A percentile compares a stretch with the other conserved stretches of the same genome.
These are phyloP conservation scores for Nephrotoma appendiculata DNA, from an alignment of 2,888 invertebrate genomes.

Conservation along the genomic window DNA sequence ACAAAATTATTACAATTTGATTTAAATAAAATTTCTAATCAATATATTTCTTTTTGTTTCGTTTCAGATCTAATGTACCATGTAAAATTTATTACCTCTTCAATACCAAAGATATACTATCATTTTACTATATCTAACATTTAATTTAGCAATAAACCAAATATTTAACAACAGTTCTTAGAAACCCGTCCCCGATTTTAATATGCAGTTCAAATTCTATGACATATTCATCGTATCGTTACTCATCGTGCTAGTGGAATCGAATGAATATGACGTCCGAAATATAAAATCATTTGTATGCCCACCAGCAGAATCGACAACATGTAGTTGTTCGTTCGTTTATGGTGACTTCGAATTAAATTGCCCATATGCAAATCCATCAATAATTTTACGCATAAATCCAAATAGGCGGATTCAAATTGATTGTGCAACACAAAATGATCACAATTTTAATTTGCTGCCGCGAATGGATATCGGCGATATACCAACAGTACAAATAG, in stretches of 20 bases:
- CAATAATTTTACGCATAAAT: conserved; percentile 24
- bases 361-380: conserved; percentile 24
- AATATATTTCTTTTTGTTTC: not conserved
- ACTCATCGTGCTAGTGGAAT: not conserved
- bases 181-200: not conserved
- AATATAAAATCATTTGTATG: not conserved
- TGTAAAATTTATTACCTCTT: not conserved
- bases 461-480: conserved; percentile 25
- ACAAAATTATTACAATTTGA: not conserved
- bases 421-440: conserved; percentile 23
- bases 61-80: not conserved
- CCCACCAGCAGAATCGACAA: conserved; percentile 10
- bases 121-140: not conserved
- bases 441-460: conserved; percentile 23
- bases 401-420: conserved; percentile 24
- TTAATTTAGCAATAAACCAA: not conserved
- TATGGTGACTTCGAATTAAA: conserved; percentile 25
- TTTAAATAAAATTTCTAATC: not conserved
- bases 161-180: not conserved
- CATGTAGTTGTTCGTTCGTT: conserved; percentile 25
- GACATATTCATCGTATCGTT: not conserved
- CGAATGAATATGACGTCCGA: not conserved
- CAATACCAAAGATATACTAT: not conserved
- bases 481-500: conserved; percentile 23
- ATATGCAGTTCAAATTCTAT: not conserved